These are phyloP conservation scores for Dendropsophus ebraccatus DNA, from an alignment of 2,113 vertebrate genomes.

Conservation along the genomic window DNA sequence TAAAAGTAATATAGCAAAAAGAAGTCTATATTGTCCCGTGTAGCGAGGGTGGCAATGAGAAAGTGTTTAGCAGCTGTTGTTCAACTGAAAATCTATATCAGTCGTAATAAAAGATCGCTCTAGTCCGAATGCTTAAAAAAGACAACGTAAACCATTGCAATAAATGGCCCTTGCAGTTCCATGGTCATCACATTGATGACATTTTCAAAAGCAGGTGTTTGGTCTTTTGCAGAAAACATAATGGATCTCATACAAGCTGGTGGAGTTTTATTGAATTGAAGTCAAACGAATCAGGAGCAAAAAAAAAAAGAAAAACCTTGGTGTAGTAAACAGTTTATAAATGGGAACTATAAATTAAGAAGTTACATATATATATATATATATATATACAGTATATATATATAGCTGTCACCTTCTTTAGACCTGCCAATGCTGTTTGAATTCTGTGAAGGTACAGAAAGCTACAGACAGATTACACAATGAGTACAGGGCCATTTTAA, in stretches of 20 bases:
- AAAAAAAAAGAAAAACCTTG: no score
- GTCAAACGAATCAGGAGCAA: slow-evolving; percentile 26
- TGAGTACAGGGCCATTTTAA: no score
- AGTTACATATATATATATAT: no score
- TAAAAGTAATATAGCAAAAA: slow-evolving; percentile 54
- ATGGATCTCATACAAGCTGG: slow-evolving; percentile 36
- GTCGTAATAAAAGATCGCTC: slow-evolving; percentile 54
- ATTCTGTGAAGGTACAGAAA: no score
- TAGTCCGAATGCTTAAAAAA: slow-evolving; percentile 55
- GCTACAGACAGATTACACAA: no score
- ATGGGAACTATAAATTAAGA: slow-evolving; percentile 11
- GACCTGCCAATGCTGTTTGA: no score
- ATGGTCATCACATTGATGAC: slow-evolving; percentile 50
- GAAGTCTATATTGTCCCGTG: slow-evolving; percentile 57
- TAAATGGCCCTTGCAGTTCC: slow-evolving; percentile 29
- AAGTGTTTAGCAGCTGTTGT: slow-evolving; percentile 57
- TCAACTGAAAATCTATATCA: slow-evolving; percentile 58
- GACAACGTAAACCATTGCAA: slow-evolving; percentile 54
- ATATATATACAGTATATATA: no score
- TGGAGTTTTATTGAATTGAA: slow-evolving; percentile 24
- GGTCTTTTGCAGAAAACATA: slow-evolving; percentile 48
- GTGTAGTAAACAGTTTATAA: background rate
- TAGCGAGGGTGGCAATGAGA: slow-evolving; percentile 50
- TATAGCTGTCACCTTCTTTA: no score
- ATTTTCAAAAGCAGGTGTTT: slow-evolving; percentile 40